Evolutionary conservation across 1,140 invertebrate species (phyloP).

Genomic region (Geopemphigus sp.): DNA sequence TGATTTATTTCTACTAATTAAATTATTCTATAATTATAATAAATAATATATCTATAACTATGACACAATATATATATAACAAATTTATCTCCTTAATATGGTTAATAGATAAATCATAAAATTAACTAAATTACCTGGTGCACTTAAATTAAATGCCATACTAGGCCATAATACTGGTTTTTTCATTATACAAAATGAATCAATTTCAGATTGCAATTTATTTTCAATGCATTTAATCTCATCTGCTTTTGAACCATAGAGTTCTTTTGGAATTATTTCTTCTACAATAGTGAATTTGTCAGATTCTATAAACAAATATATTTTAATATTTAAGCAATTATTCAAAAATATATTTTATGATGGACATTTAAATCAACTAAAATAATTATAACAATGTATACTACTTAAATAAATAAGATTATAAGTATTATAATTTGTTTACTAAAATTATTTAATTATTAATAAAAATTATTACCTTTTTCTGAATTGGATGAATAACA

Average conservation of each 20-base stretch:
- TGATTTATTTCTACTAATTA: no score
- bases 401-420: no score
- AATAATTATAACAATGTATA: no score
- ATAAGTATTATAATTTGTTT: no score
- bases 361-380: no score
- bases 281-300: neutral
- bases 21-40: neutral
- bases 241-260: constrained; percentile 14
- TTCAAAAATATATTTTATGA: no score
- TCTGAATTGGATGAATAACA: constrained; percentile 21
- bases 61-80: neutral
- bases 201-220: neutral
- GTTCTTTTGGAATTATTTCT: neutral
- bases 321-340: no score
- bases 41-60: neutral
- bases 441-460: no score
- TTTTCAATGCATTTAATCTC: constrained; percentile 14
- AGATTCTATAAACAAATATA: neutral
- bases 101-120: neutral
- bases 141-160: constrained; percentile 37
- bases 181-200: neutral
- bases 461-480: neutral
- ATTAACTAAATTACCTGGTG: constrained; percentile 20
- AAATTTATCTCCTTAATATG: no score
- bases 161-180: constrained; percentile 43